Percentiles rank a stretch among this genome's conserved stretches.
Conservation (phyloP, 2,113 vertebrate genomes). For the Heterochromis multidens region DNA sequence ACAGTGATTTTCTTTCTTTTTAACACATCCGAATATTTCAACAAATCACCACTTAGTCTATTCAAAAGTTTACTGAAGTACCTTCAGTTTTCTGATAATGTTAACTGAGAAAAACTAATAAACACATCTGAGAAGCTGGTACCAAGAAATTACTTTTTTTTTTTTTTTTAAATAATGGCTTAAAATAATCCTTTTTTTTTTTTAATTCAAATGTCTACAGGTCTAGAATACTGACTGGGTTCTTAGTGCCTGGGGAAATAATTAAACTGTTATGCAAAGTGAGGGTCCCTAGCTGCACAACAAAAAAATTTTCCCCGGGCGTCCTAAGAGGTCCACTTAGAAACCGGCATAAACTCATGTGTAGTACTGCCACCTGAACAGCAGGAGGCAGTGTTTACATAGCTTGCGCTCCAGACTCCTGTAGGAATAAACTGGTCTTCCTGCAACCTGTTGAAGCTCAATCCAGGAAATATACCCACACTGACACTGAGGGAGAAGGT, state of each 20-base stretch:
- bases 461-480: accelerated
- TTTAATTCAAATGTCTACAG: too few species aligned
- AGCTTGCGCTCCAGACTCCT: neutral
- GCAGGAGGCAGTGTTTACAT: slow-evolving; percentile 3
- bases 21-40: too few species aligned
- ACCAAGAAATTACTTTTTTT: too few species aligned
- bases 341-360: neutral
- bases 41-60: too few species aligned
- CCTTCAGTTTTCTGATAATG: accelerated
- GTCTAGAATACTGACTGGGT: too few species aligned
- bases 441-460: neutral
- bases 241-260: neutral
- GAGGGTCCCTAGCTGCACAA: neutral
- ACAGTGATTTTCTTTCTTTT: too few species aligned
- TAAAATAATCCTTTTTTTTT: neutral
- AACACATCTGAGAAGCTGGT: neutral
- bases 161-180: too few species aligned
- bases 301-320: neutral
- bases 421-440: too few species aligned
- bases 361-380: neutral
- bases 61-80: too few species aligned
- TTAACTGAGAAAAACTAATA: neutral
- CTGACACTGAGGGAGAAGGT: neutral
- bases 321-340: neutral
- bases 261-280: neutral